A percentile compares a stretch with the other conserved stretches of the same genome.
Evolutionary conservation across 2,113 vertebrate species (phyloP).

Genomic region (Oreocharis arfaki): DNA sequence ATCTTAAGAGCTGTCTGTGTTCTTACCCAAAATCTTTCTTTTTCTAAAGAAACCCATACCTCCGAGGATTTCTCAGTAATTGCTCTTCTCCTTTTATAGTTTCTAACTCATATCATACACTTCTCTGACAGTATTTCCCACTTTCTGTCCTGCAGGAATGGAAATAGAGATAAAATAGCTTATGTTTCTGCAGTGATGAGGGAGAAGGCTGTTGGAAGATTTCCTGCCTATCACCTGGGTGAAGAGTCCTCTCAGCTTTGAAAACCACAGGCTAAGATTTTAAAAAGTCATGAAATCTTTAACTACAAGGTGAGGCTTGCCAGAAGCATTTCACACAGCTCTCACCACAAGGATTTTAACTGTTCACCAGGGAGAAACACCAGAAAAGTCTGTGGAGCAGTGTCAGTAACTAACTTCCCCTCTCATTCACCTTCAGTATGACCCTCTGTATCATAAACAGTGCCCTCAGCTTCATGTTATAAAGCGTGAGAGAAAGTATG

Average conservation of each 20-base stretch:
- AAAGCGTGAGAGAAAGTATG: neutral
- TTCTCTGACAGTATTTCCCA: neutral
- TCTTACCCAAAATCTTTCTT: neutral
- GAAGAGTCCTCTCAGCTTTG: neutral
- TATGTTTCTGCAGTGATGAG: neutral
- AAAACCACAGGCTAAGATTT: neutral
- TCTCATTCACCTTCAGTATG: neutral
- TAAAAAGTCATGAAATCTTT: neutral
- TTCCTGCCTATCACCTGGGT: neutral
- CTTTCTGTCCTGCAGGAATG: neutral
- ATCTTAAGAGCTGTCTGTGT: neutral
- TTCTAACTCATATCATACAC: neutral
- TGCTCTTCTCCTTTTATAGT: neutral
- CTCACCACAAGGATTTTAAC: neutral
- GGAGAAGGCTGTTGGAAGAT: neutral
- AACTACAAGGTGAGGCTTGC: neutral
- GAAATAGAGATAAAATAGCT: slow-evolving; percentile 12
- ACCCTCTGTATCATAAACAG: neutral
- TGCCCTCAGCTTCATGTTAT: neutral
- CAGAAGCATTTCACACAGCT: neutral
- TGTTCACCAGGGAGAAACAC: neutral
- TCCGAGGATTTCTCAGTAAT: neutral
- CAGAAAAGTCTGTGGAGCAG: neutral
- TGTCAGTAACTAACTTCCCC: neutral
- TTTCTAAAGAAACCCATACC: neutral